A percentile compares a stretch with the other conserved stretches of the same genome.
phyloP scores from a whole-genome alignment of 92 coral and sea anemone genomes.

The Phymanthus crucifer region DNA sequence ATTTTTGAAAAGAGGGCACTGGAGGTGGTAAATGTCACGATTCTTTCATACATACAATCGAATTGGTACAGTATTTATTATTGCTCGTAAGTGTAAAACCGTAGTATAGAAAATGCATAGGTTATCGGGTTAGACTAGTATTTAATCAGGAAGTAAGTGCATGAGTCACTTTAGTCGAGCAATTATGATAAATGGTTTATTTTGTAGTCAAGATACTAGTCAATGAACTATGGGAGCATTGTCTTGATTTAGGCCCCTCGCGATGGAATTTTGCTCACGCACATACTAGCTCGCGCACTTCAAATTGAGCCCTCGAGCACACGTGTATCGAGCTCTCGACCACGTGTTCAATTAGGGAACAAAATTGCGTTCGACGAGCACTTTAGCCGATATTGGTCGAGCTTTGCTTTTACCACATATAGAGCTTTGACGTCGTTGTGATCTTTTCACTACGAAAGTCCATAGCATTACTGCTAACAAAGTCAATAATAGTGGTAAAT shows the following conservation, averaged over 20 bases:
- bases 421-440: conserved; percentile 24
- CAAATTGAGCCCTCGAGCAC: background rate
- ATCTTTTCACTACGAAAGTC: background rate
- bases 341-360: conserved; percentile 9
- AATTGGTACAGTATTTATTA: background rate
- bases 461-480: background rate
- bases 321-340: background rate
- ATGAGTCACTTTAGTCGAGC: background rate
- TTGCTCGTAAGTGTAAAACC: background rate
- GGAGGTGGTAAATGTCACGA: conserved; percentile 23
- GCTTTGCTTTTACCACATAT: conserved; percentile 34
- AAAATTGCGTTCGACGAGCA: background rate
- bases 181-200: background rate
- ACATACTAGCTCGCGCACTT: background rate
- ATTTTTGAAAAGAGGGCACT: conserved; percentile 18
- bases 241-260: background rate
- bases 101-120: too few relatives aligned
- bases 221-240: background rate
- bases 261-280: background rate
- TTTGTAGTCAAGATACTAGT: background rate
- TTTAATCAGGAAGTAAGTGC: background rate
- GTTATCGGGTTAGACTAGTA: background rate
- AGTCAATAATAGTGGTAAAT: background rate
- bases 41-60: background rate
- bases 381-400: conserved; percentile 21